These are phyloP conservation scores for Rhea americana DNA, from an alignment of 2,113 vertebrate species.

Conservation along the genomic window DNA sequence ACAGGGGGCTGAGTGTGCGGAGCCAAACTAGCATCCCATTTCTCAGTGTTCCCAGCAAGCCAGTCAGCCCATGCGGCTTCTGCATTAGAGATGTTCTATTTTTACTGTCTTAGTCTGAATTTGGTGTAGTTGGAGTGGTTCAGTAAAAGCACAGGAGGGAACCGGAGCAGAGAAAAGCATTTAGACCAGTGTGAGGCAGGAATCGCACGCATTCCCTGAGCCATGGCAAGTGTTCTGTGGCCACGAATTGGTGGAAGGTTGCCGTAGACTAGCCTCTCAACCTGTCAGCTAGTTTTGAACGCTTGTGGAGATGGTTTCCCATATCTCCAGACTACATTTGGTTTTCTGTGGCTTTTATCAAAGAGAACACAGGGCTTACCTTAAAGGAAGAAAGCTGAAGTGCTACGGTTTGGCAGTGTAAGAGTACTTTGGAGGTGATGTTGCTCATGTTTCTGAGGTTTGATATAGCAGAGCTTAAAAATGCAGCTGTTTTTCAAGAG, in stretches of 20 bases:
- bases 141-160: not conserved
- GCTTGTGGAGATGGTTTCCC: not conserved
- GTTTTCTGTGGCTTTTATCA: not conserved
- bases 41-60: not conserved
- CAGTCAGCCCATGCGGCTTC: not conserved
- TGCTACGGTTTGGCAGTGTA: not conserved
- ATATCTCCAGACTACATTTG: not conserved
- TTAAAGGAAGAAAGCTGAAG: not conserved
- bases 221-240: not conserved
- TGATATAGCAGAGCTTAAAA: not conserved
- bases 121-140: not conserved
- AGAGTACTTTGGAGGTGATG: not conserved
- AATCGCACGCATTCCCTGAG: not conserved
- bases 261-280: not conserved
- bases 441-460: not conserved
- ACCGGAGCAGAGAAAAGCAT: not conserved
- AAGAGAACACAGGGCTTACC: not conserved
- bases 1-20: not conserved
- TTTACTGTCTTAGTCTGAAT: not conserved
- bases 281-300: not conserved
- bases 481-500: not conserved
- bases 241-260: fast-evolving
- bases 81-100: not conserved
- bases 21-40: not conserved
- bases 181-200: not conserved